These are phyloP conservation scores for Ditula angustiorana DNA, from an alignment of 2,888 invertebrate species.

Conservation along the genomic window DNA sequence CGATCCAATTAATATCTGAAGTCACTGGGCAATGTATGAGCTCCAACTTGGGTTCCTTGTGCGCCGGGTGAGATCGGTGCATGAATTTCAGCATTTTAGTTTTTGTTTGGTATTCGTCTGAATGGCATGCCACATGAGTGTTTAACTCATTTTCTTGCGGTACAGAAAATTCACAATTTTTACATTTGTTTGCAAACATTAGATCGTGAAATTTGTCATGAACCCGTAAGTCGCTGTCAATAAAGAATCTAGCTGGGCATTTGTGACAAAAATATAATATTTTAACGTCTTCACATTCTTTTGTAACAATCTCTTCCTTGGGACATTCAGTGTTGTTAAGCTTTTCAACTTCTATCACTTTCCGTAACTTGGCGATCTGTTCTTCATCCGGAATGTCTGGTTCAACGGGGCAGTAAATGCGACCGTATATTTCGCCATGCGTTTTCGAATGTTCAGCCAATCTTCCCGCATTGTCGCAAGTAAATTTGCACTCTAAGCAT, in stretches of 20 bases:
- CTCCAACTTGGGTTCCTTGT: conserved; percentile 87
- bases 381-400: conserved; percentile 87
- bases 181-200: conserved; percentile 88
- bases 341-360: conserved; percentile 74
- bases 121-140: conserved; percentile 90
- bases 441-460: conserved; percentile 91
- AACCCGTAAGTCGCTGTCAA: conserved; percentile 89
- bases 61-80: conserved; percentile 87
- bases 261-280: conserved; percentile 91
- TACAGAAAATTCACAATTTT: conserved; percentile 91
- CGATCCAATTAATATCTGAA: conserved; percentile 78
- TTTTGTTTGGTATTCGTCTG: conserved; percentile 91
- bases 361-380: conserved; percentile 82
- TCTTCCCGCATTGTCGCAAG: conserved; percentile 89
- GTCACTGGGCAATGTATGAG: conserved; percentile 63
- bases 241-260: conserved; percentile 94
- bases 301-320: conserved; percentile 58
- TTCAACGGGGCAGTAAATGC: conserved; percentile 90
- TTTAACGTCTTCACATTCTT: conserved; percentile 66
- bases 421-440: conserved; percentile 89
- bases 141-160: conserved; percentile 88
- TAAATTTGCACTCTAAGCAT: conserved; percentile 92
- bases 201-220: conserved; percentile 90
- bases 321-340: conserved; percentile 54
- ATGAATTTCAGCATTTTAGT: conserved; percentile 88